A percentile compares a stretch with the other conserved stretches of the same genome.
These are phyloP conservation scores for Colossoma macropomum DNA, from an alignment of 2,113 vertebrate species.

Conservation along the genomic window DNA sequence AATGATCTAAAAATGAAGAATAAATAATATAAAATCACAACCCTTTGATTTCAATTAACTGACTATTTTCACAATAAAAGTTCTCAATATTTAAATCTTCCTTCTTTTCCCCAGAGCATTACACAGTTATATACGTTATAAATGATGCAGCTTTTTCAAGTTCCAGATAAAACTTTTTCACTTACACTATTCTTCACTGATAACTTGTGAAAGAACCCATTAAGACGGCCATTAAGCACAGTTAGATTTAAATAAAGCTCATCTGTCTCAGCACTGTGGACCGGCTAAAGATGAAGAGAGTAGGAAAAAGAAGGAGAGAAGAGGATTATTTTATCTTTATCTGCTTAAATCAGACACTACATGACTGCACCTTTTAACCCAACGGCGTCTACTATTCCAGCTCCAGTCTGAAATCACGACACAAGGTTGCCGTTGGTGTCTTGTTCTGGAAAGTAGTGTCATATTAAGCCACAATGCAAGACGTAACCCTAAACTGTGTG, in stretches of 20 bases:
- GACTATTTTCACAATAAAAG: not conserved
- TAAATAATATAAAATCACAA: no score
- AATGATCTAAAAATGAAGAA: no score
- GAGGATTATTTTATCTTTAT: not conserved
- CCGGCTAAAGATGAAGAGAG: not conserved
- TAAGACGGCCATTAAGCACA: not conserved
- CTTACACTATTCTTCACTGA: not conserved
- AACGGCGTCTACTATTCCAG: not conserved
- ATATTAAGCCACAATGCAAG: no score
- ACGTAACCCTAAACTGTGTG: no score
- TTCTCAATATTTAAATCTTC: not conserved
- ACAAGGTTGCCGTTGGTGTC: not conserved
- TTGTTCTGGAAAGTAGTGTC: no score
- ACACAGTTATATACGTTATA: not conserved
- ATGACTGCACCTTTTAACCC: conserved; percentile 5
- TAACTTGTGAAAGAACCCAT: conserved; percentile 3
- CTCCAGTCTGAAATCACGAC: not conserved
- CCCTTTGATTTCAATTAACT: not conserved
- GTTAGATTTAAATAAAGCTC: not conserved
- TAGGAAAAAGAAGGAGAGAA: not conserved
- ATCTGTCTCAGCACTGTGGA: not conserved
- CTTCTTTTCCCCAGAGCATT: not conserved
- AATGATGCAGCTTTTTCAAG: not conserved
- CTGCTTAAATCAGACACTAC: not conserved
- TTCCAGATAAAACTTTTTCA: not conserved